Percentiles rank a stretch among this genome's conserved stretches.
Evolutionary conservation across 2,888 invertebrate genomes (phyloP).

Genomic region (Dilophus febrilis): DNA sequence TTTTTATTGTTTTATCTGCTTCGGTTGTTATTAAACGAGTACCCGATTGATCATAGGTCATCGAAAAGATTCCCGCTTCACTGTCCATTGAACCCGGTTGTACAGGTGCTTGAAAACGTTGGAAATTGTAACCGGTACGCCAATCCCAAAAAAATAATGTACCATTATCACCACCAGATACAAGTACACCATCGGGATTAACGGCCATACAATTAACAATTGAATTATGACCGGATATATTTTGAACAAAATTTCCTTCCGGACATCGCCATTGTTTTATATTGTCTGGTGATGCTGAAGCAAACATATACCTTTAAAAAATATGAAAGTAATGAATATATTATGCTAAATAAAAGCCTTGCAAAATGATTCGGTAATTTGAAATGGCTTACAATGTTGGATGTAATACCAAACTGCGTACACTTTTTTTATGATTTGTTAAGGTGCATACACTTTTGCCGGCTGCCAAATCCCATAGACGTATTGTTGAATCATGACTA

Average conservation of each 20-base stretch:
- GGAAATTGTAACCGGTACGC: conserved; percentile 98
- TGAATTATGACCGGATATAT: conserved; percentile 90
- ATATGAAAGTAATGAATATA: conserved; percentile 11
- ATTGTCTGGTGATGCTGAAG: conserved; percentile 95
- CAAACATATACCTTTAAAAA: conserved; percentile 64
- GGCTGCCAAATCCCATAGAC: conserved; percentile 94
- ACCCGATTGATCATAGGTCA: conserved; percentile 90
- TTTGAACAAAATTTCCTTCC: conserved; percentile 93
- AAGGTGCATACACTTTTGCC: conserved; percentile 87
- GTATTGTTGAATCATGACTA: conserved; percentile 90
- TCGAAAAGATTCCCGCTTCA: conserved; percentile 93
- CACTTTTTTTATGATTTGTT: conserved; percentile 97
- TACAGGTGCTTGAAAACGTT: conserved; percentile 76
- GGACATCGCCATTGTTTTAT: conserved; percentile 99
- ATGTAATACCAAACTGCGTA: conserved; percentile 60
- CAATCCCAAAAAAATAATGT: conserved; percentile 97
- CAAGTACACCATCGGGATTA: conserved; percentile 87
- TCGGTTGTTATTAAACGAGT: conserved; percentile 89
- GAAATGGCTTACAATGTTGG: conserved; percentile 37
- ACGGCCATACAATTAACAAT: conserved; percentile 94
- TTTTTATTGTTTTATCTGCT: conserved; percentile 98
- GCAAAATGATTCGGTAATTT: conserved; percentile 17
- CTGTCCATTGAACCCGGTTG: conserved; percentile 99
- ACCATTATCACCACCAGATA: conserved; percentile 97
- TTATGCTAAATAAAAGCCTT: background rate